A percentile compares a stretch with the other conserved stretches of the same genome.
Conservation (phyloP, 2,113 vertebrate genomes). For the Erinaceus europaeus region DNA sequence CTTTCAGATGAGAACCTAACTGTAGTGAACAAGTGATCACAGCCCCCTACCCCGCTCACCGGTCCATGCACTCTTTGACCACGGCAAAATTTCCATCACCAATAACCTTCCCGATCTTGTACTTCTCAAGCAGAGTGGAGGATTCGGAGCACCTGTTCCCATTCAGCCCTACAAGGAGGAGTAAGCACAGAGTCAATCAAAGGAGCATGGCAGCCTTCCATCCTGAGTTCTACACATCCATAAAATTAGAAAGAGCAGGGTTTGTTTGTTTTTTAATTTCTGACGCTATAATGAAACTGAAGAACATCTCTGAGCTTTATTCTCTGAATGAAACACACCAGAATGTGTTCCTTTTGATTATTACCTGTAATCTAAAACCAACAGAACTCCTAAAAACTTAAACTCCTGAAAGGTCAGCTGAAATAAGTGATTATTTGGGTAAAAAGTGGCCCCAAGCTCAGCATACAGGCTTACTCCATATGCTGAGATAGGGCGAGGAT, state of each 20-base stretch:
- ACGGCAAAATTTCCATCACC: slow-evolving; percentile 99
- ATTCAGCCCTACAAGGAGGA: slow-evolving; percentile 84
- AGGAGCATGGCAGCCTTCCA: slow-evolving; percentile 35
- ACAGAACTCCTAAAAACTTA: slow-evolving; percentile 29
- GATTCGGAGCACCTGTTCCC: slow-evolving; percentile 88
- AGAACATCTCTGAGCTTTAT: background rate
- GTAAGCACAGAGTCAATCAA: slow-evolving; percentile 21
- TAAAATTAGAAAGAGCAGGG: background rate
- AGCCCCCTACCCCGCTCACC: slow-evolving; percentile 81
- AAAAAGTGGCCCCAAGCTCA: too few relatives aligned
- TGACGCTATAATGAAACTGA: slow-evolving; percentile 15
- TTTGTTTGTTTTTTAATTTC: too few relatives aligned
- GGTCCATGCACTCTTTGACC: slow-evolving; percentile 95
- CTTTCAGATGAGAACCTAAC: too few relatives aligned
- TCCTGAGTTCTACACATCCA: background rate
- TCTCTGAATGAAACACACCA: slow-evolving; percentile 14
- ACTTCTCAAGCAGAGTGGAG: slow-evolving; percentile 90
- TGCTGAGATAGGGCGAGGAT: background rate
- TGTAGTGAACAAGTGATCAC: accelerated
- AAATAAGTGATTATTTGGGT: background rate
- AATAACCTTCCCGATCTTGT: slow-evolving; percentile 95
- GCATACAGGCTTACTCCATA: too few relatives aligned
- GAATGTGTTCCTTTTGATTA: slow-evolving; percentile 37
- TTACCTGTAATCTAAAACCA: slow-evolving; percentile 7
- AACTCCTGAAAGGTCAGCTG: slow-evolving; percentile 19